phyloP scores from a whole-genome alignment of 2,888 invertebrate species.

The Aleiodes leptofemur region DNA sequence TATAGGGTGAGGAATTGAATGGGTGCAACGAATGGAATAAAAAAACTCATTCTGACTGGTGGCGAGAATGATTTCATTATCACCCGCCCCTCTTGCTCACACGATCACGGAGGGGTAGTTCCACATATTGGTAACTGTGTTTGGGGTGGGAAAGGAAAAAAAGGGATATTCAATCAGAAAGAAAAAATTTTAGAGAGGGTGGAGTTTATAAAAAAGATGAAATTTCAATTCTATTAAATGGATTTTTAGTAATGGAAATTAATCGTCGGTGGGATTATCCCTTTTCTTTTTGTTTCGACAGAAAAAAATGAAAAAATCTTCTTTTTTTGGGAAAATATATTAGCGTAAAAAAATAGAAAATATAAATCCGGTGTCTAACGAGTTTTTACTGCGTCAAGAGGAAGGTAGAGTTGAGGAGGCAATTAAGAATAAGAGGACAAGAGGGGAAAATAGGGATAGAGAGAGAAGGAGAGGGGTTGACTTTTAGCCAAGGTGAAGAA shows the following conservation, averaged over 20 bases:
- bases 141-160: slow-evolving; percentile 35
- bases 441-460: slow-evolving; percentile 19
- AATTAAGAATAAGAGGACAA: slow-evolving; percentile 44
- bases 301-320: neutral
- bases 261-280: slow-evolving; percentile 2
- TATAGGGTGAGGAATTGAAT: slow-evolving; percentile 41
- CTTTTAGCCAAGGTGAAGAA: slow-evolving; percentile 46
- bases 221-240: slow-evolving; percentile 34
- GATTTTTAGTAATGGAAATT: slow-evolving; percentile 3
- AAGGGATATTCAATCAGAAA: slow-evolving; percentile 48
- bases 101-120: slow-evolving; percentile 42
- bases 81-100: slow-evolving; percentile 55
- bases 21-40: slow-evolving; percentile 46
- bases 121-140: slow-evolving; percentile 29
- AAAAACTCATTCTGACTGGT: slow-evolving; percentile 63
- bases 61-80: slow-evolving; percentile 71
- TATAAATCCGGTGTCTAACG: slow-evolving; percentile 72
- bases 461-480: slow-evolving; percentile 20
- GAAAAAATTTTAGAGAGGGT: slow-evolving; percentile 44
- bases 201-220: slow-evolving; percentile 51
- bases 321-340: neutral
- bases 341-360: slow-evolving; percentile 19
- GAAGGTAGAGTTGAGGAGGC: slow-evolving; percentile 35
- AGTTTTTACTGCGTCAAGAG: slow-evolving; percentile 69
- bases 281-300: neutral